Percentiles rank a stretch among this genome's conserved stretches.
Conservation (phyloP, 2,113 vertebrate species). For the Geococcyx californianus region DNA sequence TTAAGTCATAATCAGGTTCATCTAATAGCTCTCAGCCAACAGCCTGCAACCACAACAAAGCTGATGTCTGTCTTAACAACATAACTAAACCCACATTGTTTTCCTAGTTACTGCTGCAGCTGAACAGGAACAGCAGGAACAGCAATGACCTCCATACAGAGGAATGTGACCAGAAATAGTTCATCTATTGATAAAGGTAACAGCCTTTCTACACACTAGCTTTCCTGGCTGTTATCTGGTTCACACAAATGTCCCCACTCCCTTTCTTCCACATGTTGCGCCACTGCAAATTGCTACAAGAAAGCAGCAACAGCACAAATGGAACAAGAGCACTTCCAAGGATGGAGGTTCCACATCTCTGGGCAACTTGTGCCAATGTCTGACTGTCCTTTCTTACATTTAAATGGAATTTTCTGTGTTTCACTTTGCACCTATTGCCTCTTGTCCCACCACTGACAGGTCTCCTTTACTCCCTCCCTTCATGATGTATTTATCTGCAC, state of each 20-base stretch:
- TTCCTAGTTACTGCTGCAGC: not conserved
- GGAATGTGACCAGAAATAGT: not conserved
- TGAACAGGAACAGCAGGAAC: not conserved
- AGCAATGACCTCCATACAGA: not conserved
- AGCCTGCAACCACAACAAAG: not conserved
- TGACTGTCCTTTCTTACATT: not conserved
- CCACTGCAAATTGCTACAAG: not conserved
- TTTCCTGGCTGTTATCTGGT: not conserved
- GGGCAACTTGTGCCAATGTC: not conserved
- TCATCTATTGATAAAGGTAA: not conserved
- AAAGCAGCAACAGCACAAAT: not conserved
- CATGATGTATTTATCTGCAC: not conserved
- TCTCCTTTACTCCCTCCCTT: not conserved
- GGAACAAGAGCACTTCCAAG: not conserved
- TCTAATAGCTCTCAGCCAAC: not conserved
- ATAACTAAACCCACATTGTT: not conserved
- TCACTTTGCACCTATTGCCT: not conserved
- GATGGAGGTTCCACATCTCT: not conserved
- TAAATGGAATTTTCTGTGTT: not conserved
- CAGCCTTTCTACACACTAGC: not conserved
- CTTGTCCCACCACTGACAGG: not conserved
- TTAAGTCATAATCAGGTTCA: not conserved
- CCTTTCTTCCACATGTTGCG: not conserved
- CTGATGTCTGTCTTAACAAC: not conserved
- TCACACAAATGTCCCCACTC: accelerated